These are phyloP conservation scores for Tolypeutes matacus DNA, from an alignment of 2,797 vertebrate species.

Conservation along the genomic window DNA sequence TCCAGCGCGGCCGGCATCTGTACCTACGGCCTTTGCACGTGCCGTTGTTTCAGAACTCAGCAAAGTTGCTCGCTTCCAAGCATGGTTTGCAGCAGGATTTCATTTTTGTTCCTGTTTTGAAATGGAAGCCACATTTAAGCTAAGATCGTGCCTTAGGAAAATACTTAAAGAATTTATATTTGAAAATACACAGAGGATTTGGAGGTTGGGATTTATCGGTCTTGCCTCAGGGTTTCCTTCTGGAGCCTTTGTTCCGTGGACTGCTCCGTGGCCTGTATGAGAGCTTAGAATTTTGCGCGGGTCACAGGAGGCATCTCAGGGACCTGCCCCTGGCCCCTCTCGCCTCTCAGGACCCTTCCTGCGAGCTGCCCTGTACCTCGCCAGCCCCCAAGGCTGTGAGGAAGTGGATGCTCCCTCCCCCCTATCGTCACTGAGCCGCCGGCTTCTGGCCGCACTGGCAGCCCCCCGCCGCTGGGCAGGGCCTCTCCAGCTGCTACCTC, in stretches of 20 bases:
- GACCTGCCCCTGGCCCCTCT: neutral
- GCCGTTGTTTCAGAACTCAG: neutral
- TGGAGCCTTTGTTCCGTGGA: neutral
- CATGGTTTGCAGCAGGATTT: neutral
- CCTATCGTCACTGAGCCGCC: neutral
- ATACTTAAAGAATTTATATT: neutral
- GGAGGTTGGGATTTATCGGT: neutral
- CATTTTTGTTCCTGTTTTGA: neutral
- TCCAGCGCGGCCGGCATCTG: neutral
- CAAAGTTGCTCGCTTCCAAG: neutral
- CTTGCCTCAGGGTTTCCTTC: neutral
- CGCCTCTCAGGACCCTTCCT: neutral
- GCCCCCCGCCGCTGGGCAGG: neutral
- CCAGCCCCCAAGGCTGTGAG: neutral
- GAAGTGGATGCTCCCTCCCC: rapidly evolving
- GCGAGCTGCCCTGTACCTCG: rapidly evolving
- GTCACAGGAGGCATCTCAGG: neutral
- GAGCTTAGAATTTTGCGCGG: no score
- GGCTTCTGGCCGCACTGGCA: no score
- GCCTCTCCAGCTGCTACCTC: neutral
- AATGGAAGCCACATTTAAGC: neutral
- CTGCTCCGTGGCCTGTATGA: neutral
- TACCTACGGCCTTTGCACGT: rapidly evolving
- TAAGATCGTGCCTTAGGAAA: neutral
- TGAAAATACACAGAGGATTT: neutral